Base-by-base conservation (phyloP, 2,113 vertebrate species). In the Halichoerus grypus region DNA sequence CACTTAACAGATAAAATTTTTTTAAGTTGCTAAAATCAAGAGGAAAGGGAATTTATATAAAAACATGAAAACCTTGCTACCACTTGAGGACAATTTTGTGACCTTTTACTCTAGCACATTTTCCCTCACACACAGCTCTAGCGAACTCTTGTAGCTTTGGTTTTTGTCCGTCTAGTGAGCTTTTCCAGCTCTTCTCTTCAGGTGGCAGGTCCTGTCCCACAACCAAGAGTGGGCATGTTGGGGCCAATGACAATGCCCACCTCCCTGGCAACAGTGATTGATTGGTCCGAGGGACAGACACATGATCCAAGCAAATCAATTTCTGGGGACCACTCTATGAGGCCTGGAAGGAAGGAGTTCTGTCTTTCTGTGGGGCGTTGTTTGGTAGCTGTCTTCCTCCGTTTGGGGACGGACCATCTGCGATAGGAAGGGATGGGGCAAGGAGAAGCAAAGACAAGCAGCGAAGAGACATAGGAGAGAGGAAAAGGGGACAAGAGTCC, bases 381-480 rank as follows among this genome's bases (percentile, higher is more conserved):
- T 26, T n/a, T 28, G 14, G n/a, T 2, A 42, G 79, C 24, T 12
- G 2, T n/a, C 28, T 65, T 28, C 71, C 21, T 86, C 57, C 2
- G 1, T 1, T 10, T 5, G 21, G 1, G 31, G 11, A 28, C 49
- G 4, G 39, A 39, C 63, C 1, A 1, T 49, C 19, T 51, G 2
- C 16, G 53, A 15, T 0, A 74, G 18, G 33, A 79, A 53, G 22
- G 53, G 33, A 53, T 0, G 26, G 87, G 28, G 9, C 39, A 53
- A 90, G 9, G 24, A 88, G 51, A 92, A 61, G 31, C 28, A 63
- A 69, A 94, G 16, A 76, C 15, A 63, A 80, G 7, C 31, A 7
- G 21, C 9, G 26, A 6, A 31, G 13, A 94, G 14, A 72, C 18
- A 6, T 0, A 46, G 13, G 10, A 57, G 33, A 84, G 31, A 82